Base-by-base conservation (phyloP, 92 coral and sea anemone genomes). In the Porites cylindrica region DNA sequence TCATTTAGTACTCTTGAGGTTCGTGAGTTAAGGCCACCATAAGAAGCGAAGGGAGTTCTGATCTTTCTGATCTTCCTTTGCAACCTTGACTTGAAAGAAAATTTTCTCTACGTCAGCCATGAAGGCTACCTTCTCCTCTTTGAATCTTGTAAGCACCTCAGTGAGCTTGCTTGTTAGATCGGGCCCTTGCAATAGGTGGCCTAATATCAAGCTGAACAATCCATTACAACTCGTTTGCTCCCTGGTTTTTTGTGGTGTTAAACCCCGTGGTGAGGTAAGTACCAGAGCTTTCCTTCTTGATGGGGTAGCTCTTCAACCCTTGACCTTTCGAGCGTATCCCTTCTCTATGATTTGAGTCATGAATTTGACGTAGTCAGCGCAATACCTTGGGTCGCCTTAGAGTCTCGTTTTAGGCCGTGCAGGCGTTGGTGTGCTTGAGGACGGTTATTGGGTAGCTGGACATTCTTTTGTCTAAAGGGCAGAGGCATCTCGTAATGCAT, bases 181-280 rank as follows among this genome's bases (percentile, higher is more conserved):
- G 72, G n/a, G 72, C 38, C 72, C 72, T 66, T 70, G 84, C 32
- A 29, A 29, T 29, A 29, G 32, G 32, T 29, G 32, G 68, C 81
- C 51, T 54, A 76, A 29, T 90, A 90, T 0, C 32, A 29, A 29
- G 32, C 32, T 29, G 32, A 29, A 29, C 32, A 29, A 29, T 29
- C 32, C 2, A 29, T 0, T 3, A 75, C 59, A 2, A 29, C 32
- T 29, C 32, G 32, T 29, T 2, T 29, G 32, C 32, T 5, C 78
- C 62, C 67, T 8, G 90, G 84, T 80, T 86, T 86, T 69, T 64
- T 51, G 81, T 91, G 88, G 63, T 90, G 88, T 51, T 82, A 91
- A 1, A 87, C 50, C 52, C 94, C 91, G 7, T 87, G 94, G 24
- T 91, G 94, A n/a, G 94, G 86, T 61, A 91, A 20, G 75, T 82